Evolutionary conservation across 2,797 vertebrate species (phyloP), one percentile per base, ranked within the genome.

Genomic region (Urocyon cinereoargenteus): DNA sequence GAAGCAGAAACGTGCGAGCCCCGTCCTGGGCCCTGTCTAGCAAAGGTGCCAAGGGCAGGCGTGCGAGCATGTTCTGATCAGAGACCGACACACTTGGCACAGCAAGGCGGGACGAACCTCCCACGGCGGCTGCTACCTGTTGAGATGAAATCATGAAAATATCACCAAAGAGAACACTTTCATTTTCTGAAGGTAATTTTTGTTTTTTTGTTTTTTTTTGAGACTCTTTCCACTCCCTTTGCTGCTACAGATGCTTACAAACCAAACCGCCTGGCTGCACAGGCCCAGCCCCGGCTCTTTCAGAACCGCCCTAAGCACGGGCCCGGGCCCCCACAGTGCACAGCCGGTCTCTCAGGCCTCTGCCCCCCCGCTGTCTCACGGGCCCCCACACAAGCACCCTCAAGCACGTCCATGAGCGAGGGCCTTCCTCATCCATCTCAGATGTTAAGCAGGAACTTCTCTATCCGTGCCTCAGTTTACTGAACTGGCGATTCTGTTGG

Each of bases 331-430:
- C 3, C n/a, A 7, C 0, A 0, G 6, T 0, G 0, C 12, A 22
- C 10, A 31, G 45, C 49, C 16, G 1, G 16, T 1, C 26, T 34
- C 51, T 22, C 31, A 0, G 2, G 51, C n/a, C 73, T 64, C 66
- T 8, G n/a, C 8, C 19, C 53, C 53, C 1, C 36, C 51, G 0
- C 0, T 10, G 12, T 15, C 6, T 45, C 36, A 1, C 0, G 5
- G 2, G 6, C n/a, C 19, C 6, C 36, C 31, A 6, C 1, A 2
- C 0, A 1, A 5, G 6, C 15, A 26, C 11, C 24, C 18, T 28
- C 24, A n/a, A 2, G 36, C n/a, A 2, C 0, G 0, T 2, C 66
- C 45, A 11, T 0, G 16, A 53, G 3, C 0, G 12, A 61, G 3
- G 26, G 0, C 0, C 36, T 51, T 21, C 82, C 66, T 59, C 68